A percentile compares a stretch with the other conserved stretches of the same genome.
Conservation (phyloP, 2,113 vertebrate genomes). For the Penelope pileata region DNA sequence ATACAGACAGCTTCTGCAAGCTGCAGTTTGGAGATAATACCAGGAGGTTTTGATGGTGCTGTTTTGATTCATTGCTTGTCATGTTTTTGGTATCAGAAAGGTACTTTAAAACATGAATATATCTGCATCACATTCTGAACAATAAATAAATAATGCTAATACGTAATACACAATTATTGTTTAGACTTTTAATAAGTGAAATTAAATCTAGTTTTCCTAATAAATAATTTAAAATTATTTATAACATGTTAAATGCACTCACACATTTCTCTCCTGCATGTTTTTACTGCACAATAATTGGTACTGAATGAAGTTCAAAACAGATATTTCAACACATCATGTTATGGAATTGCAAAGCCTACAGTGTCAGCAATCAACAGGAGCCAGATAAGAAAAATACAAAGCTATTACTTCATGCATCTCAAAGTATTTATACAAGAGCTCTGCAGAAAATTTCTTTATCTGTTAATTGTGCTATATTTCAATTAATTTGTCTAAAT, state of each 20-base stretch:
- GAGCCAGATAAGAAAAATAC: background rate
- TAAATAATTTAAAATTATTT: background rate
- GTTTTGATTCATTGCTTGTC: background rate
- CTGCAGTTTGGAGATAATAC: background rate
- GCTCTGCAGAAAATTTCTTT: background rate
- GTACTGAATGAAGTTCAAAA: background rate
- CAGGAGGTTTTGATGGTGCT: background rate
- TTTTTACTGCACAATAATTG: background rate
- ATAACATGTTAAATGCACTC: background rate
- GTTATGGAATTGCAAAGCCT: background rate
- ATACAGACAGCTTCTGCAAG: background rate
- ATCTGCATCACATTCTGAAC: background rate
- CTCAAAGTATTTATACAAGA: constrained; percentile 5
- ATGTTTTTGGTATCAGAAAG: background rate
- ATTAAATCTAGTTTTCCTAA: background rate
- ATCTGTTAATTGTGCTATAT: background rate
- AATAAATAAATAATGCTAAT: background rate
- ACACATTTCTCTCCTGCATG: background rate
- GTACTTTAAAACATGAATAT: background rate
- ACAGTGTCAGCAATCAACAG: background rate
- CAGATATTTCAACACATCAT: background rate
- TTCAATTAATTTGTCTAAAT: background rate
- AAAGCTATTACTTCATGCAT: background rate
- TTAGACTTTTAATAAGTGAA: constrained; percentile 8
- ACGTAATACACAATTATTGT: background rate